Base-by-base conservation (phyloP, 30 jellyfish, hydroid and myxozoan genomes). In the Chrysaora quinquecirrha region DNA sequence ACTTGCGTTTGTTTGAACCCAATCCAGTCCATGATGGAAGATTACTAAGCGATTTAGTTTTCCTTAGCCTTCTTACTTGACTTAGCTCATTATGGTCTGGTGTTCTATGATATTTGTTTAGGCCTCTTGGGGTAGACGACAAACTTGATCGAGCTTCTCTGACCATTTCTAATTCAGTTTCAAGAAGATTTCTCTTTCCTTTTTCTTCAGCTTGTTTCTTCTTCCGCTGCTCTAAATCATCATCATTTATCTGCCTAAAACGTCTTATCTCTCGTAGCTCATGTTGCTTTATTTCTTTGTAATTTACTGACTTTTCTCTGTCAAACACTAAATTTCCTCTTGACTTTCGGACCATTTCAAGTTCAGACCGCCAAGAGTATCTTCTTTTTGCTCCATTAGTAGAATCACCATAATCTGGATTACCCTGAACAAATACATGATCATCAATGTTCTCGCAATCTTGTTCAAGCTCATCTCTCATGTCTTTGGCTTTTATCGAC, bases 1-100 rank as follows among this genome's bases (percentile, higher is more conserved):
- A n/a, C n/a, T 46, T 79, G 21, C 75, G 62, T 35, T 30, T 79
- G 22, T 43, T 43, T 9, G 58, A 43, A 43, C 16, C 58, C 16
- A 16, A 43, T 43, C 58, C 58, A 16, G 16, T 6, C 16, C 16
- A 16, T 43, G 58, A 6, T 43, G 58, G 58, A 9, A 43, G 16
- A 43, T 16, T 43, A 43, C 58, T 16, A 43, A 43, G 58, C 16
- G 58, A 43, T 43, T 43, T 43, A 9, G 58, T 43, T 43, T 16
- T 43, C 58, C 58, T 9, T 43, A 43, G 16, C 9, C 58, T 43
- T 16, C 58, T 43, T 6, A 43, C 58, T 43, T 43, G 12, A 43
- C 16, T 43, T 16, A 43, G 9, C 58, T 43, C 58, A 43, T 16
- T 43, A 9, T 43, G 12, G 58, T 6, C 16, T 43, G 9, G 58